Base-by-base conservation (phyloP, 1,140 invertebrate species). In the Chrysomallon squamiferum region DNA sequence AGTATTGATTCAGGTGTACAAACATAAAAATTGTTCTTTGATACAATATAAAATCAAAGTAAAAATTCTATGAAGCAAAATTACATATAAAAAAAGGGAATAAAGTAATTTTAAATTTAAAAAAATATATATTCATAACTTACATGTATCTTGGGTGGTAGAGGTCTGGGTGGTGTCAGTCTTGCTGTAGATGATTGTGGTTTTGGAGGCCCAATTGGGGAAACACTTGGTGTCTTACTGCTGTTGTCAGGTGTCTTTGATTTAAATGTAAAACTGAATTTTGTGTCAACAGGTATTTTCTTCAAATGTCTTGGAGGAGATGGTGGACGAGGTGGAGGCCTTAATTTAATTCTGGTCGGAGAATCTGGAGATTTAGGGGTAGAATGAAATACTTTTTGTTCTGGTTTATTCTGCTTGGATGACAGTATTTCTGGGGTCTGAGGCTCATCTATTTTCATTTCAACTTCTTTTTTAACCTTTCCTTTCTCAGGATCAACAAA, bases 401-500 rank as follows among this genome's bases (percentile, higher is more conserved):
- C 29, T 65, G 50, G 35, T 7, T 38, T 15, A 38, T 38, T 38
- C 5, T 38, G 35, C 15, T 38, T 38, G 35, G 35, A 7, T 38
- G 35, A 38, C 15, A 38, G 6, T 7, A 38, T 38, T 38, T 38
- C 35, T 38, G 35, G 35, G 5, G 35, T 38, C 35, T 38, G 35
- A 38, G 35, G 35, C 15, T 38, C 6, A 22, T 45, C 11, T 38
- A 52, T 45, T 27, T 15, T 32, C 6, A 3, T 47, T 13, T 29
- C 43, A 22, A 20, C 20, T 64, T 45, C 35, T 15, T 38, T 30
- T 22, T 60, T 18, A 50, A 47, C 27, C 47, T 65, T 71, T n/a
- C 58, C 47, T 27, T 60, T 66, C 56, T 75, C 77, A 35, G 69
- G 68, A 50, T 68, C 70, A 50, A 72, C 69, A 69, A 71, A 74